Conservation (phyloP, 2,888 invertebrate species). For the Rhamnusium bicolor region DNA sequence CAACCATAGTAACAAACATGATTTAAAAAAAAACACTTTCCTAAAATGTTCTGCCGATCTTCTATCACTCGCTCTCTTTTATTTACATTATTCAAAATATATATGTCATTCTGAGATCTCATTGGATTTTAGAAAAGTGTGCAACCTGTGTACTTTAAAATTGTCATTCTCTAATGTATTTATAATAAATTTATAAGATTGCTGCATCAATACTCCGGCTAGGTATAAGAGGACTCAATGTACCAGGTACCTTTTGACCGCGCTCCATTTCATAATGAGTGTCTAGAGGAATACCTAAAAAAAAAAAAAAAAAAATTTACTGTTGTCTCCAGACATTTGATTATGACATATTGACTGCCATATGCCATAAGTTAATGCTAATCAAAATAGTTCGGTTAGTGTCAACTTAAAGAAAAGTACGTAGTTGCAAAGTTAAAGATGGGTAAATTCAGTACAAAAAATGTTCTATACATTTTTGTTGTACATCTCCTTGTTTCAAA, state of each 20-base stretch:
- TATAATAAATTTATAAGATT: slow-evolving; percentile 62
- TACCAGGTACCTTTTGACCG: slow-evolving; percentile 83
- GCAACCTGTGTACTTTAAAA: slow-evolving; percentile 30
- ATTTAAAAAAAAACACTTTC: slow-evolving; percentile 45
- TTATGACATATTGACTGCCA: no score
- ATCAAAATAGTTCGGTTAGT: no score
- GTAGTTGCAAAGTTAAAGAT: no score
- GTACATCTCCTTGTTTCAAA: no score
- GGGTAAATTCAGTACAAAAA: no score
- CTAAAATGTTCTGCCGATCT: slow-evolving; percentile 41
- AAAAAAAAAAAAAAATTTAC: no score
- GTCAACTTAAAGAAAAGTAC: no score
- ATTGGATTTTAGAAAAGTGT: slow-evolving; percentile 40
- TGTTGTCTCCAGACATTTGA: no score
- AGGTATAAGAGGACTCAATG: slow-evolving; percentile 85
- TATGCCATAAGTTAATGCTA: no score
- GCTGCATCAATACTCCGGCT: slow-evolving; percentile 66
- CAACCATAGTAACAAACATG: slow-evolving; percentile 33
- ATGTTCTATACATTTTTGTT: no score
- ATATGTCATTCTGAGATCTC: slow-evolving; percentile 43
- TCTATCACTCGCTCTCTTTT: slow-evolving; percentile 48
- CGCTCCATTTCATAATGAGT: slow-evolving; percentile 88
- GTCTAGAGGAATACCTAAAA: slow-evolving; percentile 80
- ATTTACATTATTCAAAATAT: slow-evolving; percentile 53
- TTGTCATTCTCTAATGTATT: slow-evolving; percentile 36